Evolutionary conservation across 2,113 vertebrate species (phyloP).

Genomic region (Taxidea taxus): DNA sequence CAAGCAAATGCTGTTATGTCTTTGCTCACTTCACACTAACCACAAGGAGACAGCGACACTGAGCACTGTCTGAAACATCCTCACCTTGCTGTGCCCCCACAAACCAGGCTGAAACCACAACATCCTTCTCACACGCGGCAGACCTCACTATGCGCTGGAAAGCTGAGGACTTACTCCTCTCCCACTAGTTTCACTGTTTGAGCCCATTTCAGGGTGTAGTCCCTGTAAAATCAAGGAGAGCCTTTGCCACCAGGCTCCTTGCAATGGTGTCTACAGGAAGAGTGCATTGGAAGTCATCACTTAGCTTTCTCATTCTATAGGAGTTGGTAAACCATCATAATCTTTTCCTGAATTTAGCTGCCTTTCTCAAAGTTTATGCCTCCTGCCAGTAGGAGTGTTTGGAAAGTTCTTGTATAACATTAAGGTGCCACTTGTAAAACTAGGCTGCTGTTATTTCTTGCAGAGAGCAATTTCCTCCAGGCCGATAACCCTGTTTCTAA

Average conservation of each 20-base stretch:
- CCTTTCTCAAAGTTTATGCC: neutral
- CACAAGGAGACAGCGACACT: constrained; percentile 69
- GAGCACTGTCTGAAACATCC: constrained; percentile 76
- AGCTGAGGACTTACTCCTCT: neutral
- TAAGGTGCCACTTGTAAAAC: neutral
- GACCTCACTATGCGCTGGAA: constrained; percentile 41
- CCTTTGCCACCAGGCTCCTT: neutral
- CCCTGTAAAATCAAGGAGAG: neutral
- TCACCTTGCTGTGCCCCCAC: constrained; percentile 79
- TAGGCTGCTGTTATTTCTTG: neutral
- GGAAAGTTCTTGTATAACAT: neutral
- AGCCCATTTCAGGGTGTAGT: neutral
- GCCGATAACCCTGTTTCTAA: neutral
- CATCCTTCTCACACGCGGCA: constrained; percentile 79
- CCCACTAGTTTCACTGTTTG: neutral
- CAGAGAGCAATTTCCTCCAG: neutral
- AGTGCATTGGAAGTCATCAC: neutral
- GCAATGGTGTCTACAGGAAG: neutral
- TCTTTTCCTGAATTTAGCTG: neutral
- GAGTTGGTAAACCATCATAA: neutral
- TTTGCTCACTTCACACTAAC: constrained; percentile 80
- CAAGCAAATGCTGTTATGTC: constrained; percentile 65
- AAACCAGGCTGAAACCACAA: constrained; percentile 85
- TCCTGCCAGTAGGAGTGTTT: too few species aligned
- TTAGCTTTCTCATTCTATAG: neutral